A percentile compares a stretch with the other conserved stretches of the same genome.
These are phyloP conservation scores for Dendrolimus kikuchii DNA, from an alignment of 1,140 invertebrate genomes.

Conservation along the genomic window DNA sequence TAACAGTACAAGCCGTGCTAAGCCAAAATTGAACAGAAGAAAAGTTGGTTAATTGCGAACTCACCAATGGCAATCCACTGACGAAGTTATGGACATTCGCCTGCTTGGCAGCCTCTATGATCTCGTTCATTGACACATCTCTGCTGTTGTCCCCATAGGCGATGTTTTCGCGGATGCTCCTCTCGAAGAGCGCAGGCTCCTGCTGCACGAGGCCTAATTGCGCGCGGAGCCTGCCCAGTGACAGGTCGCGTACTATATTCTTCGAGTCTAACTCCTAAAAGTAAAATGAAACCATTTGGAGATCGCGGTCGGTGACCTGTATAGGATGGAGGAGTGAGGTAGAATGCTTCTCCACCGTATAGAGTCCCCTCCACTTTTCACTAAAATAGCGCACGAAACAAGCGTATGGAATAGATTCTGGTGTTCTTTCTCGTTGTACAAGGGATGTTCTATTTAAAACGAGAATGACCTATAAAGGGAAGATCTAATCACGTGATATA, in stretches of 20 bases:
- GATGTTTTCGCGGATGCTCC: slow-evolving; percentile 87
- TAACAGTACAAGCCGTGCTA: too few relatives aligned
- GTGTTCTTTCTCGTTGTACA: too few relatives aligned
- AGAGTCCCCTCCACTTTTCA: too few relatives aligned
- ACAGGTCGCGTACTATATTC: slow-evolving; percentile 62
- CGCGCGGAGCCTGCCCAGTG: slow-evolving; percentile 69
- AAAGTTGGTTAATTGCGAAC: not conserved
- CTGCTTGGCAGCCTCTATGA: slow-evolving; percentile 82
- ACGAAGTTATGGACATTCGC: slow-evolving; percentile 89
- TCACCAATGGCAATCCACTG: slow-evolving; percentile 57
- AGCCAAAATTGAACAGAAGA: too few relatives aligned
- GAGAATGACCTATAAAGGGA: too few relatives aligned
- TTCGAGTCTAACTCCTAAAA: slow-evolving; percentile 66
- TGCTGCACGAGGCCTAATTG: slow-evolving; percentile 80
- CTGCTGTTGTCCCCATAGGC: slow-evolving; percentile 83
- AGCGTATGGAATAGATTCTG: too few relatives aligned
- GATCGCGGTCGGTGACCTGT: too few relatives aligned
- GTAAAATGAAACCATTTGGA: not conserved
- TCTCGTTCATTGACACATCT: slow-evolving; percentile 75
- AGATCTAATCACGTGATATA: too few relatives aligned
- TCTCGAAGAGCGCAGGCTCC: slow-evolving; percentile 87
- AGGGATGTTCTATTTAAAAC: too few relatives aligned
- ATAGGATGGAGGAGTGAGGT: too few relatives aligned
- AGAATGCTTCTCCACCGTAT: too few relatives aligned
- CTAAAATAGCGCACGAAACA: too few relatives aligned